Conservation (phyloP, 2,888 invertebrate species). For the Drosophila subquinaria region DNA sequence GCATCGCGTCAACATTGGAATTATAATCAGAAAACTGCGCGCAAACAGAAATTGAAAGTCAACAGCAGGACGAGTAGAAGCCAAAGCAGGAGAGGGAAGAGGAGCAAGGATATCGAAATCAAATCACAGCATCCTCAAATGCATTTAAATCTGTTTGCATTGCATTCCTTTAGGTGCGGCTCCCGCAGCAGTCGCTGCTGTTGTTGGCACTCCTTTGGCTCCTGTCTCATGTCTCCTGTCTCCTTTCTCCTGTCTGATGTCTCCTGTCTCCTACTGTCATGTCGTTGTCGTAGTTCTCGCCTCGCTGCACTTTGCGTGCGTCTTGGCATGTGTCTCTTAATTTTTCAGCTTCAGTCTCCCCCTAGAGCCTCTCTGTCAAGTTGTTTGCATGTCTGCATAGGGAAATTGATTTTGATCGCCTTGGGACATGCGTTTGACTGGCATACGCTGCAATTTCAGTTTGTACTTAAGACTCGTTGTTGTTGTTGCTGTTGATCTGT, state of each 20-base stretch:
- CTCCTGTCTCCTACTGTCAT: slow-evolving; percentile 15
- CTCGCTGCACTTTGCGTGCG: slow-evolving; percentile 42
- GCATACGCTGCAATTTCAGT: slow-evolving; percentile 28
- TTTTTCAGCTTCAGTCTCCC: slow-evolving; percentile 34
- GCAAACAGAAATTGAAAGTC: slow-evolving; percentile 77
- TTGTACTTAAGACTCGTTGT: slow-evolving; percentile 7
- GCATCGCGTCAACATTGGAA: slow-evolving; percentile 51
- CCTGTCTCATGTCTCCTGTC: not conserved
- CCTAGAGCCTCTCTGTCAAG: slow-evolving; percentile 17
- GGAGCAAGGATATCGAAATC: slow-evolving; percentile 64
- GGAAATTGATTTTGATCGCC: slow-evolving; percentile 76
- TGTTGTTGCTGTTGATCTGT: slow-evolving; percentile 9
- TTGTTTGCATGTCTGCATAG: slow-evolving; percentile 54
- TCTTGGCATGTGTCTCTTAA: slow-evolving; percentile 75
- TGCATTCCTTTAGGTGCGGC: slow-evolving; percentile 58
- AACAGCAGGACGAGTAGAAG: slow-evolving; percentile 48
- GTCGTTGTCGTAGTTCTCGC: slow-evolving; percentile 25
- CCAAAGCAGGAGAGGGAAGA: not conserved
- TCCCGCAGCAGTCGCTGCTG: not conserved
- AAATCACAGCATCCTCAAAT: slow-evolving; percentile 76
- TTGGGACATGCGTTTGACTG: slow-evolving; percentile 54
- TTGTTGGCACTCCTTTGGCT: slow-evolving; percentile 20
- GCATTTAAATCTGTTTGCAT: slow-evolving; percentile 80
- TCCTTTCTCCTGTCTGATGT: slow-evolving; percentile 8
- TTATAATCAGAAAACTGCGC: slow-evolving; percentile 70